Base-by-base conservation (phyloP, 92 coral and sea anemone species). In the Siderastrea siderea region DNA sequence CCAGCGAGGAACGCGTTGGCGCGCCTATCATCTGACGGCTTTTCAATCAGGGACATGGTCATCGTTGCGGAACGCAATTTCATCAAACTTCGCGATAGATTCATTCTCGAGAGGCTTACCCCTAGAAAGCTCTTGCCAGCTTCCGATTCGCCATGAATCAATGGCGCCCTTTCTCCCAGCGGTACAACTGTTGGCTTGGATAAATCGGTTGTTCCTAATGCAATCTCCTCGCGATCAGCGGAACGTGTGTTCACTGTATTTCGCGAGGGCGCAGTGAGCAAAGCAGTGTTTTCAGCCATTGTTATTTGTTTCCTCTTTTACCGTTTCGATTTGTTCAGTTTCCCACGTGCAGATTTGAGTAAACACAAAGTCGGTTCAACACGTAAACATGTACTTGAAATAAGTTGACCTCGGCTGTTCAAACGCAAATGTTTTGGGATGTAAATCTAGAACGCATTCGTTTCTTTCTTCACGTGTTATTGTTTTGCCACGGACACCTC, bases 11-110 rank as follows among this genome's bases (percentile, higher is more conserved):
- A 85, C 16, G 83, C 83, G 10, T 72, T 75, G 2, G 83, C 84
- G 26, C 89, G 73, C 46, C 89, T 60, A 49, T 77, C 89, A 47
- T 85, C 77, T 16, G 89, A 85, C 3, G 83, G 84, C 11, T 3
- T 77, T 53, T 85, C 89, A 19, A 85, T 85, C 60, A 85, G 17
- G 10, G 89, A 85, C 75, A 85, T 47, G 3, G 89, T 85, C 82
- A 65, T 85, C 38, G 89, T 85, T 0, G 89, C 89, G 8, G 89
- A 85, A 19, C 77, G 89, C 45, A 85, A 64, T 65, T 66, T 77
- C 77, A 53, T 65, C 60, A 85, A 16, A 77, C 89, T 85, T 26
- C 81, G 78, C 19, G 89, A 85, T 45, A 85, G 17, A 10, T 58
- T 70, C 89, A 67, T 11, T 45, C 77, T 53, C 7, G 89, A 64